A percentile compares a stretch with the other conserved stretches of the same genome.
phyloP scores from a whole-genome alignment of 2,113 vertebrate genomes.

The Hystrix brachyura region DNA sequence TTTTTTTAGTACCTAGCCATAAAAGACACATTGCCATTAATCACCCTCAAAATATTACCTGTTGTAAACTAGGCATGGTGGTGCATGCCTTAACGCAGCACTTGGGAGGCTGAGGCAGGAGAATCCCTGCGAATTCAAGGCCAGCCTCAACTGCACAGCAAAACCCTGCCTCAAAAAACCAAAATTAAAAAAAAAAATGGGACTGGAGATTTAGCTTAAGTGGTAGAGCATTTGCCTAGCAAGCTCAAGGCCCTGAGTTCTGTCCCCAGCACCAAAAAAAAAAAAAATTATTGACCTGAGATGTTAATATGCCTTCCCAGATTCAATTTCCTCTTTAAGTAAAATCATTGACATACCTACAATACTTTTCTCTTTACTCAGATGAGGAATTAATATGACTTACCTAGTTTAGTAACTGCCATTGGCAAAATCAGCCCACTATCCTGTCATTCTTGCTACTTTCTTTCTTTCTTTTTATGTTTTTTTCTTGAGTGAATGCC shows the following conservation, averaged over 20 bases:
- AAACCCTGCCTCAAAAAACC: no score
- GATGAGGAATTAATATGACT: conserved; percentile 47
- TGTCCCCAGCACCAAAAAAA: no score
- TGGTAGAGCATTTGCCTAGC: no score
- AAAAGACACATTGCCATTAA: neutral
- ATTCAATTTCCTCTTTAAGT: neutral
- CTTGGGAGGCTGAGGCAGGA: no score
- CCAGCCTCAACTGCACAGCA: no score
- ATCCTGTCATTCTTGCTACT: neutral
- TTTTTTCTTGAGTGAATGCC: neutral
- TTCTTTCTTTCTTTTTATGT: neutral
- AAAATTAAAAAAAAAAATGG: no score
- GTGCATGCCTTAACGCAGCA: no score
- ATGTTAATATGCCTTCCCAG: neutral
- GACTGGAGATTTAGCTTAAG: no score
- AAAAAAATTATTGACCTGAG: neutral
- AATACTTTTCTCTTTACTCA: neutral
- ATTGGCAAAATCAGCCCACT: conserved; percentile 73
- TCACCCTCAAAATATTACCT: neutral
- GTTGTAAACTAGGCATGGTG: neutral
- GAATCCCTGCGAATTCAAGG: no score
- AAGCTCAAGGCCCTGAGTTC: no score
- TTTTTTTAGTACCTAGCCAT: neutral
- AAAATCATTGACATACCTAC: neutral
- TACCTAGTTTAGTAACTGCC: conserved; percentile 84